phyloP scores from a whole-genome alignment of 30 jellyfish, hydroid and myxozoan species.

The Haliclystus octoradiatus region DNA sequence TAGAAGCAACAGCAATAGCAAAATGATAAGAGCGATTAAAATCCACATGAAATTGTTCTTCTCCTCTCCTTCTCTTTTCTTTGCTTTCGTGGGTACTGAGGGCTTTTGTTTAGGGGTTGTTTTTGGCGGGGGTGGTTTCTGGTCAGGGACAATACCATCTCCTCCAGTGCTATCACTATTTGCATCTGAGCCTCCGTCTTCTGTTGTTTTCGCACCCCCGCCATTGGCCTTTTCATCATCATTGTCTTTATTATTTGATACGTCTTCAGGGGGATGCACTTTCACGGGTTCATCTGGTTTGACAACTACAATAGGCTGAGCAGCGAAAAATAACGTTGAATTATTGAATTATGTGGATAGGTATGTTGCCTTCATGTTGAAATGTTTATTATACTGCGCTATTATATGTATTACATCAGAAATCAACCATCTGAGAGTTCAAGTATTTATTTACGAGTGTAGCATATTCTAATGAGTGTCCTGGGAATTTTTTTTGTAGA shows the following conservation, averaged over 20 bases:
- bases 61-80: constrained; percentile 5
- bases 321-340: too few species aligned
- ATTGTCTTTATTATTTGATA: constrained; percentile 1
- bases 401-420: too few species aligned
- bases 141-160: too few species aligned
- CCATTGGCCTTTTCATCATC: constrained; percentile 10
- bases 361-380: too few species aligned
- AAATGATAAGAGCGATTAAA: constrained; percentile 36
- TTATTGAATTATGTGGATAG: too few species aligned
- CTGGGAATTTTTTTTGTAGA: too few species aligned
- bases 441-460: too few species aligned
- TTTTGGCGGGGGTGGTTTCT: constrained; percentile 21
- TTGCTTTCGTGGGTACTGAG: constrained; percentile 15
- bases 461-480: too few species aligned
- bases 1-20: constrained; percentile 42
- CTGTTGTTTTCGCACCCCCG: constrained; percentile 19
- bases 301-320: neutral
- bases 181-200: constrained; percentile 1
- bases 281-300: neutral
- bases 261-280: constrained; percentile 1
- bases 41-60: constrained; percentile 25
- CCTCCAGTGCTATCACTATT: neutral
- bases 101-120: constrained; percentile 14
- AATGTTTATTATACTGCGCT: too few species aligned
- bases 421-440: too few species aligned